These are phyloP conservation scores for Lucilia sericata DNA, from an alignment of 1,140 invertebrate species.

Conservation along the genomic window DNA sequence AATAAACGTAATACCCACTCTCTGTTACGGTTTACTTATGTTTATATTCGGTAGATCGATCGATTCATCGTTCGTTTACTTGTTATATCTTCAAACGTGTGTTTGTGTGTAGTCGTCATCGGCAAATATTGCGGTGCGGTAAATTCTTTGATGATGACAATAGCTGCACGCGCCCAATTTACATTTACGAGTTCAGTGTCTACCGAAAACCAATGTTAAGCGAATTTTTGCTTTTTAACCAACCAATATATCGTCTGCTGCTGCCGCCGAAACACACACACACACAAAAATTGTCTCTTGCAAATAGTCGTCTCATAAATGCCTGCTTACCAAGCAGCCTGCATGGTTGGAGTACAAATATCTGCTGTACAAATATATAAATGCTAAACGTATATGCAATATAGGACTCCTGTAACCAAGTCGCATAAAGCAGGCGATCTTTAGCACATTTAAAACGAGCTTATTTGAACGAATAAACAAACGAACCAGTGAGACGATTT, in stretches of 20 bases:
- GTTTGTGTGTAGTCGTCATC: constrained; percentile 34
- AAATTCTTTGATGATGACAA: constrained; percentile 67
- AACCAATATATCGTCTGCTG: constrained; percentile 25
- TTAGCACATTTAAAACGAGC: not conserved
- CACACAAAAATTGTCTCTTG: constrained; percentile 7
- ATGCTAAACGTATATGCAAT: not conserved
- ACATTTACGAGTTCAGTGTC: constrained; percentile 63
- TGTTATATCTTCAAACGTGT: constrained; percentile 15
- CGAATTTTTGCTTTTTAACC: constrained; percentile 35
- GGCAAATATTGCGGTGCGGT: constrained; percentile 54
- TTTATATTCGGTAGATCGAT: constrained; percentile 25
- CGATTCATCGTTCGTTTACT: constrained; percentile 48
- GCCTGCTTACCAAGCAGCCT: too few species aligned
- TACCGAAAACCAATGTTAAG: constrained; percentile 57
- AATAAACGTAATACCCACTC: not conserved
- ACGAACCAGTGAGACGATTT: not conserved
- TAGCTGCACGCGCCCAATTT: constrained; percentile 68
- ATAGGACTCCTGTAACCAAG: not conserved
- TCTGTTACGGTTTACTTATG: not conserved
- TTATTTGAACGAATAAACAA: not conserved
- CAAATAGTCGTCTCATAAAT: not conserved
- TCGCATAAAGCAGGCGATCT: constrained; percentile 18
- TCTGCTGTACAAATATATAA: not conserved
- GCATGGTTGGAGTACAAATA: too few species aligned
- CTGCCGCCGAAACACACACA: not conserved